Base-by-base conservation (phyloP, 2,888 invertebrate genomes). In the Tetragonula carbonaria region DNA sequence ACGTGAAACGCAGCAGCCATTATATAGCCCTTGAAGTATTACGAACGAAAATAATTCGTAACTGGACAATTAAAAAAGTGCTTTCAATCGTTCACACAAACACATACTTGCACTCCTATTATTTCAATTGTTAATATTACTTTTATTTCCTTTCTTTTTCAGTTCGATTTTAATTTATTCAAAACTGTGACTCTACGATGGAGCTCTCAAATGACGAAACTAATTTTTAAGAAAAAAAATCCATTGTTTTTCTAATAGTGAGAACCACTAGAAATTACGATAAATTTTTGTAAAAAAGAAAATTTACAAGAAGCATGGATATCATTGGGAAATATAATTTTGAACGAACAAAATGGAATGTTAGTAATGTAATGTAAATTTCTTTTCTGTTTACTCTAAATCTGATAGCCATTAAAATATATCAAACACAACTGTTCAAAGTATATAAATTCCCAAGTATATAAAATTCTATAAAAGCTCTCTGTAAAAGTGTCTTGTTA, bases 1-100 rank as follows among this genome's bases (percentile, higher is more conserved):
- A 83, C 76, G 65, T n/a, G 74, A 72, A 76, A 33, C 67, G 66
- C 63, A 76, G 0, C 84, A 63, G 62, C 55, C 33, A 74, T 72
- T 62, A 21, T 62, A 21, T 38, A 62, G 38, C n/a, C 28, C n/a
- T 75, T 28, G 23, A 45, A 11, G 23, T 2, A 28, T 68, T 55
- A 16, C 13, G 18, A 0, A n/a, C 16, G 0, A 55, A 68, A 55
- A 21, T 28, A 28, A 8, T 38, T 16, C 4, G 45, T 72, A 73
- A 71, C 18, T n/a, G 18, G 2, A 8, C 5, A 16, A 23, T 38
- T 57, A 4, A 0, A 57, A 2, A 45, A 55, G 11, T 16, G 3
- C 0, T 45, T 62, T 14, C 50, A 16, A 45, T 67, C 45, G 4
- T 13, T 21, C 4, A 4, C 28, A 28, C 0, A 2, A 51, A 13